Evolutionary conservation across 2,797 vertebrate genomes (phyloP), one percentile per base, ranked within the genome.

Genomic region (Gymnocypris eckloni): DNA sequence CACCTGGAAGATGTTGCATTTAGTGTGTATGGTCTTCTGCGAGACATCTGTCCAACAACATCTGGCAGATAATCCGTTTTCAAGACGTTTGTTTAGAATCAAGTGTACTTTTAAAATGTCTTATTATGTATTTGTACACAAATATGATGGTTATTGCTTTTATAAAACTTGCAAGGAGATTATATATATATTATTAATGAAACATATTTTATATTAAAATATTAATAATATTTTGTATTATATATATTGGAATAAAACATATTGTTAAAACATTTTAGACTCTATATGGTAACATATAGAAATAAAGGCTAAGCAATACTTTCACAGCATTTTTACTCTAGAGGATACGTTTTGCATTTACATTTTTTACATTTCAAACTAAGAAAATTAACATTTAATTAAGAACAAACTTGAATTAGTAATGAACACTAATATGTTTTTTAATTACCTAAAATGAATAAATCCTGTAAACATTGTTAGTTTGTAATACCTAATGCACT

Each of bases 31-130:
- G 41, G 22, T 64, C 77, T 9, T 64, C 56, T 79, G n/a, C 25
- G 43, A 64, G 77, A 28, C 76, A 43, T 79, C 39, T 43, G 75
- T 56, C 73, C 54, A 41, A 59, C 54, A 33, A 33, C 33, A 33
- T 33, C 33, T 33, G 33, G 33, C 33, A 33, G 33, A 33, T 33
- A 33, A 33, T 33, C 33, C 2, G 33, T 33, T 33, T 33, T 33
- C 33, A 33, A 33, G 33, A 33, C 2, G 33, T 33, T 61, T 70
- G 33, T 56, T 59, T 43, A 59, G 15, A 73, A 8, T 59, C 12
- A 41, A 56, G 6, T 9, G 45, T 18, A 50, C 4, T 48, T 45
- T 28, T 25, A 0, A 72, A 15, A 72, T 13, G 70, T 20, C 7
- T 33, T 28, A 41, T 15, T 43, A 4, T 11, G 39, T 41, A 59